Evolutionary conservation across 2,113 vertebrate species (phyloP).

Genomic region (Psettodes erumei): DNA sequence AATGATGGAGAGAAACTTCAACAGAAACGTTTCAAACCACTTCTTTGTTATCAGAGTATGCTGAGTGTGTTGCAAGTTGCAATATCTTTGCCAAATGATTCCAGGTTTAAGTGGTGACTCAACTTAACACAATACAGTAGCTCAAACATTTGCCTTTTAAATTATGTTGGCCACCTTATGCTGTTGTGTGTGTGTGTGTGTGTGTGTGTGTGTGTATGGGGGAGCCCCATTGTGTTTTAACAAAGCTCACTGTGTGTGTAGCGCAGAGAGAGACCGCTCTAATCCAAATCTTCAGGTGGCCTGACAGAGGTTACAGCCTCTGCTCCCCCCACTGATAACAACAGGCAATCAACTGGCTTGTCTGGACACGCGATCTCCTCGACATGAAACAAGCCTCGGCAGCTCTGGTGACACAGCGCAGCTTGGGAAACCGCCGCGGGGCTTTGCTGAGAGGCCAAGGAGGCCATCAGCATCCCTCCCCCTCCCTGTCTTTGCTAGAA

Average conservation of each 20-base stretch:
- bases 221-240: conserved; percentile 46
- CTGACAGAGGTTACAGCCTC: conserved; percentile 68
- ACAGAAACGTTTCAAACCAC: conserved; percentile 18
- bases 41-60: not conserved
- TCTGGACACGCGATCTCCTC: conserved; percentile 68
- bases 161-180: conserved; percentile 33
- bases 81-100: conserved; percentile 11
- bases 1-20: not conserved
- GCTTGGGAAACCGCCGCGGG: conserved; percentile 64
- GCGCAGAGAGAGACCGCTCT: conserved; percentile 49
- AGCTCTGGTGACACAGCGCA: conserved; percentile 54
- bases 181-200: conserved; percentile 6
- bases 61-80: not conserved
- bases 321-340: conserved; percentile 73
- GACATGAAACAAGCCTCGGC: conserved; percentile 66
- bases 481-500: not conserved
- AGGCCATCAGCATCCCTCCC: conserved; percentile 29
- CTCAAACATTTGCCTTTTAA: conserved; percentile 56
- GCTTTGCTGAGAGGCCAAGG: conserved; percentile 34
- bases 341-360: conserved; percentile 77
- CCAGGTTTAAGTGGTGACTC: conserved; percentile 23
- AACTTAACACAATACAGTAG: conserved; percentile 10
- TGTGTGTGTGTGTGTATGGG: conserved; percentile 4
- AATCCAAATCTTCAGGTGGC: conserved; percentile 70
- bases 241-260: conserved; percentile 55